phyloP scores from a whole-genome alignment of 2,113 vertebrate genomes.

The Corythoichthys haematopterus region DNA sequence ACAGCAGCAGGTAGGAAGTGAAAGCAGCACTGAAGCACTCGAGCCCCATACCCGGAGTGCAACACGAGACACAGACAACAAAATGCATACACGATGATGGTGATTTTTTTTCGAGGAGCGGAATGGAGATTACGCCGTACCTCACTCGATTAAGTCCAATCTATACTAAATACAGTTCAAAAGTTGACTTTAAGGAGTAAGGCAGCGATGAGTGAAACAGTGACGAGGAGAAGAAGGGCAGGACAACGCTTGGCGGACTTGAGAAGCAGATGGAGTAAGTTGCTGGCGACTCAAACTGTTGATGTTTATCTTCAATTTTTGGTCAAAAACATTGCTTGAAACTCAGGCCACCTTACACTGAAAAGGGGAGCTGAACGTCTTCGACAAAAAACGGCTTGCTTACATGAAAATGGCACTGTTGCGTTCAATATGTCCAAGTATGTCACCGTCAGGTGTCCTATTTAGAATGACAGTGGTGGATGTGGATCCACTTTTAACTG shows the following conservation, averaged over 20 bases:
- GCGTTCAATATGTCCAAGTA: neutral
- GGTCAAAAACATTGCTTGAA: neutral
- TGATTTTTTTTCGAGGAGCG: neutral
- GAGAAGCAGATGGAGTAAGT: slow-evolving; percentile 60
- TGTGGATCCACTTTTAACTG: neutral
- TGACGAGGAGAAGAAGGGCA: slow-evolving; percentile 20
- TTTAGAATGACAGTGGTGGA: neutral
- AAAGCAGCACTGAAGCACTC: neutral
- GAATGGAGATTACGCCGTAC: slow-evolving; percentile 15
- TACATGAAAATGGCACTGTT: neutral
- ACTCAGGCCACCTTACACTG: neutral
- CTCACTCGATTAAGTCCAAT: neutral
- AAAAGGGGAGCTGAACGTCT: neutral
- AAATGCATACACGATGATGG: neutral
- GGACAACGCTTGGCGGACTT: neutral
- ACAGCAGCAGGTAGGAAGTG: slow-evolving; percentile 1
- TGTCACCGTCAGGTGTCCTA: neutral
- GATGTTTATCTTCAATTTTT: neutral
- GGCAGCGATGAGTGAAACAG: slow-evolving; percentile 44
- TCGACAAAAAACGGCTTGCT: neutral
- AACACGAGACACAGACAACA: neutral
- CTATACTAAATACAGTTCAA: neutral
- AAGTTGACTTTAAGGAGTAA: neutral
- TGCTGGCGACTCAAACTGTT: neutral
- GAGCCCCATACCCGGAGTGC: neutral